These are phyloP conservation scores for Pseudomugil gertrudae DNA, from an alignment of 2,797 vertebrate species.

Conservation along the genomic window DNA sequence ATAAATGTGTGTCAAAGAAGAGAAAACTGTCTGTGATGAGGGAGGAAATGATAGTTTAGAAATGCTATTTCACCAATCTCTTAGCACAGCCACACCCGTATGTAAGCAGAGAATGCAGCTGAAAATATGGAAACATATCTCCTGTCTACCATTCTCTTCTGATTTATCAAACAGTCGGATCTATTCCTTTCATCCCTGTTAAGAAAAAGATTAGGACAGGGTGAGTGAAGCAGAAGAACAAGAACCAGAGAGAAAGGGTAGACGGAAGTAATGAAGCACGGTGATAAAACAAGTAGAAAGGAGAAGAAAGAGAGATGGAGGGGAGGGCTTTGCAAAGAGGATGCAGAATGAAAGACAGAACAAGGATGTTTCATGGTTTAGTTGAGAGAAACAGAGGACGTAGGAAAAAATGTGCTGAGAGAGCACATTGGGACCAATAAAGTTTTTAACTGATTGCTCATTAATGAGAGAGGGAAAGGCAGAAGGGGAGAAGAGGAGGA, in stretches of 20 bases:
- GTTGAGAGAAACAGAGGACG: slow-evolving; percentile 27
- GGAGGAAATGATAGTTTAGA: slow-evolving; percentile 1
- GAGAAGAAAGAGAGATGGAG: slow-evolving; percentile 19
- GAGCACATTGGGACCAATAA: slow-evolving; percentile 57
- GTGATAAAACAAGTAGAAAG: slow-evolving; percentile 27
- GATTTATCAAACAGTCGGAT: slow-evolving; percentile 20
- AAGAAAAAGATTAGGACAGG: slow-evolving; percentile 7
- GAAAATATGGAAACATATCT: slow-evolving; percentile 43
- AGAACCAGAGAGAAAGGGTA: slow-evolving; percentile 18
- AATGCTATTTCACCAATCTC: slow-evolving; percentile 5
- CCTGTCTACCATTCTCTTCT: slow-evolving; percentile 33
- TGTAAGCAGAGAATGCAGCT: slow-evolving; percentile 8
- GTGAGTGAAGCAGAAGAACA: slow-evolving; percentile 6
- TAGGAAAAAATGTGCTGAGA: slow-evolving; percentile 63
- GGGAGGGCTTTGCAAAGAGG: slow-evolving; percentile 32
- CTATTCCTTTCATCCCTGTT: slow-evolving; percentile 7
- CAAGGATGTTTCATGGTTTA: slow-evolving; percentile 23
- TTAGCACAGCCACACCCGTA: background rate
- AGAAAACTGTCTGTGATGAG: slow-evolving; percentile 8
- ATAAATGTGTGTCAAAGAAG: background rate
- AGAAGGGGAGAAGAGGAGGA: background rate
- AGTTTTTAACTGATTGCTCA: slow-evolving; percentile 76
- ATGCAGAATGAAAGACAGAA: slow-evolving; percentile 27
- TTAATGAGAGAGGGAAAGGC: slow-evolving; percentile 62
- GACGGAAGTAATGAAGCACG: slow-evolving; percentile 53